These are phyloP conservation scores for Euzophera pinguis DNA, from an alignment of 2,888 invertebrate genomes.

Conservation along the genomic window DNA sequence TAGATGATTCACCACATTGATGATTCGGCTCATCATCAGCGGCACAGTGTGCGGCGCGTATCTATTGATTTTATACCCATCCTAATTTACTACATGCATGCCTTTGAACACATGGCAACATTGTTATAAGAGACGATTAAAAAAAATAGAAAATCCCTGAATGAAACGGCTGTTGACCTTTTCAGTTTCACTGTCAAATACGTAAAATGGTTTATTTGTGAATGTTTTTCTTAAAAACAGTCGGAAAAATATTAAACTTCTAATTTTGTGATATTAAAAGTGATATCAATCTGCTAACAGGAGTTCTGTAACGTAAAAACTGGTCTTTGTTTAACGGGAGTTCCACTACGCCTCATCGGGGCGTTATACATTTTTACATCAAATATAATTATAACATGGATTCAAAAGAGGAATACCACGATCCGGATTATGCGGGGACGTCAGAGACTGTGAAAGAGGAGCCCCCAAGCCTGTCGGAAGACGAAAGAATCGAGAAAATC, in stretches of 20 bases:
- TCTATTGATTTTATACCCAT: too few species aligned
- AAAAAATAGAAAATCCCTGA: conserved; percentile 29
- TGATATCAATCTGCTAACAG: conserved; percentile 19
- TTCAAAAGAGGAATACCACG: conserved; percentile 74
- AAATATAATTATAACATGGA: conserved; percentile 56
- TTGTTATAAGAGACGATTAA: not conserved
- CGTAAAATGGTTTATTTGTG: conserved; percentile 53
- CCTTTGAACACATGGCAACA: too few species aligned
- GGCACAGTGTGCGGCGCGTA: too few species aligned
- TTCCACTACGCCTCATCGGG: conserved; percentile 36
- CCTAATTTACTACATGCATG: not conserved
- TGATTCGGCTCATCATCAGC: too few species aligned
- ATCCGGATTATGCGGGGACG: conserved; percentile 78
- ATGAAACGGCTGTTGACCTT: conserved; percentile 69
- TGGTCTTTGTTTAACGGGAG: conserved; percentile 20
- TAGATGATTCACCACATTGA: too few species aligned
- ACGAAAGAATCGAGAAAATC: conserved; percentile 72
- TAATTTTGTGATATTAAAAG: conserved; percentile 22
- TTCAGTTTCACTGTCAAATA: conserved; percentile 50
- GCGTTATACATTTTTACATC: conserved; percentile 44
- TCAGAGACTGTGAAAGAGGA: conserved; percentile 43
- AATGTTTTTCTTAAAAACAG: conserved; percentile 40
- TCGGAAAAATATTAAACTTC: conserved; percentile 12
- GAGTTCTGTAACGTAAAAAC: conserved; percentile 23
- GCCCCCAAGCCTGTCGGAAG: conserved; percentile 41